Conservation (phyloP, 2,888 invertebrate genomes). For the Drepanosiphum platanoidis region DNA sequence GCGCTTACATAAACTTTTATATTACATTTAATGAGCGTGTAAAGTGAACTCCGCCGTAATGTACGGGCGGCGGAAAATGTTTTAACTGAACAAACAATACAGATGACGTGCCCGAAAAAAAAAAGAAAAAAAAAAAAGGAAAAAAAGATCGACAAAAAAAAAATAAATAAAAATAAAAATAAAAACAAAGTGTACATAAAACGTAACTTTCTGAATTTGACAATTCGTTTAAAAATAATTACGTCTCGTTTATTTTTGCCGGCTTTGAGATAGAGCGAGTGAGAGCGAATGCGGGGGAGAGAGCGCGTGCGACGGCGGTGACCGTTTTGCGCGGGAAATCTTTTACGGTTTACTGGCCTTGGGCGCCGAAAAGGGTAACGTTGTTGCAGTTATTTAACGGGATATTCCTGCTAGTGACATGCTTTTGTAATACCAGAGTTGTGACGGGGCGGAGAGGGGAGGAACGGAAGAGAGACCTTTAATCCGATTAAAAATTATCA, state of each 20-base stretch:
- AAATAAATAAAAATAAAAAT: neutral
- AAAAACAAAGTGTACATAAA: conserved; percentile 42
- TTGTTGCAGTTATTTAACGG: conserved; percentile 62
- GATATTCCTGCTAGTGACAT: conserved; percentile 61
- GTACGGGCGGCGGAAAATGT: neutral
- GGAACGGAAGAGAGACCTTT: conserved; percentile 14
- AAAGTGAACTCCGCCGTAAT: neutral
- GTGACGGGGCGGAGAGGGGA: neutral
- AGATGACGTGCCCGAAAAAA: conserved; percentile 2
- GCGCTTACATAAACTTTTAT: neutral
- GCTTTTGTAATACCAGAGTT: conserved; percentile 52
- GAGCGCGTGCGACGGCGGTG: conserved; percentile 15
- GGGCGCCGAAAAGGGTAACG: conserved; percentile 62
- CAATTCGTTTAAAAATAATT: conserved; percentile 62
- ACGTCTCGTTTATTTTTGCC: conserved; percentile 59
- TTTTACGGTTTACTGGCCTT: conserved; percentile 60
- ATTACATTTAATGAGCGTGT: neutral
- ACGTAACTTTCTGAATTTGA: conserved; percentile 58
- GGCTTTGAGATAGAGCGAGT: conserved; percentile 11
- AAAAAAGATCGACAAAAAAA: conserved; percentile 19
- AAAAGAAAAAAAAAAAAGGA: conserved; percentile 25
- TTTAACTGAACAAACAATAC: conserved; percentile 14
- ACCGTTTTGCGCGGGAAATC: conserved; percentile 58
- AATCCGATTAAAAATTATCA: conserved; percentile 62
- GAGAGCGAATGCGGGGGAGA: neutral